A percentile compares a stretch with the other conserved stretches of the same genome.
phyloP scores from a whole-genome alignment of 2,113 vertebrate genomes.

The Lagopus leucura region DNA sequence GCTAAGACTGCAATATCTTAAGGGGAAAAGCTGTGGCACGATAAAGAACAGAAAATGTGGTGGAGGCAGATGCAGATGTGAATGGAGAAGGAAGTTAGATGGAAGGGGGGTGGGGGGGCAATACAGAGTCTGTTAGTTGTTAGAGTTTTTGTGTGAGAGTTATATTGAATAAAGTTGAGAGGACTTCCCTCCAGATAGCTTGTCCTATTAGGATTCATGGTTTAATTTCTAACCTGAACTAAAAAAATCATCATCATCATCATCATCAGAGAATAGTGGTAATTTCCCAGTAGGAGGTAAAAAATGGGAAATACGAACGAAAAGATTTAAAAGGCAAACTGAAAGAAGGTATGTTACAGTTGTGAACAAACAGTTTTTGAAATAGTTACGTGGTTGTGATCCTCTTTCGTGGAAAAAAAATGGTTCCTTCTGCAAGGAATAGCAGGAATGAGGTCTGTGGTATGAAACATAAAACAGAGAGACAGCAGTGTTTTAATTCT shows the following conservation, averaged over 20 bases:
- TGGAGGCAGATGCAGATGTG: background rate
- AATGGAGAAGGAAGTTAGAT: background rate
- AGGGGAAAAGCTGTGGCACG: background rate
- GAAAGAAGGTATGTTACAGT: background rate
- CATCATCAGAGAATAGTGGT: accelerated
- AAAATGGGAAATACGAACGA: background rate
- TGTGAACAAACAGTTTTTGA: background rate
- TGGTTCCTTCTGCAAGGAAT: background rate
- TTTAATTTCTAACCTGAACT: background rate
- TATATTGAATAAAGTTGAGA: background rate
- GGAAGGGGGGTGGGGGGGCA: background rate
- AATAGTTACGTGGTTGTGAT: background rate
- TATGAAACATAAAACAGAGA: background rate
- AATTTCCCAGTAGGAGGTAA: background rate
- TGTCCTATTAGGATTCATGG: background rate
- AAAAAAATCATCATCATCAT: background rate
- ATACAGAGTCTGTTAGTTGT: background rate
- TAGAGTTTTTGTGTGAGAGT: background rate
- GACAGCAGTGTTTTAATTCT: background rate
- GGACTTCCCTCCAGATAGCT: background rate
- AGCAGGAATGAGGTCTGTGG: background rate
- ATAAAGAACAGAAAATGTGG: background rate
- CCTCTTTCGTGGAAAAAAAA: background rate
- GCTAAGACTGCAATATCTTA: background rate
- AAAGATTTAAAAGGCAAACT: background rate